These are phyloP conservation scores for Kryptolebias marmoratus DNA, from an alignment of 2,113 vertebrate genomes.

Conservation along the genomic window DNA sequence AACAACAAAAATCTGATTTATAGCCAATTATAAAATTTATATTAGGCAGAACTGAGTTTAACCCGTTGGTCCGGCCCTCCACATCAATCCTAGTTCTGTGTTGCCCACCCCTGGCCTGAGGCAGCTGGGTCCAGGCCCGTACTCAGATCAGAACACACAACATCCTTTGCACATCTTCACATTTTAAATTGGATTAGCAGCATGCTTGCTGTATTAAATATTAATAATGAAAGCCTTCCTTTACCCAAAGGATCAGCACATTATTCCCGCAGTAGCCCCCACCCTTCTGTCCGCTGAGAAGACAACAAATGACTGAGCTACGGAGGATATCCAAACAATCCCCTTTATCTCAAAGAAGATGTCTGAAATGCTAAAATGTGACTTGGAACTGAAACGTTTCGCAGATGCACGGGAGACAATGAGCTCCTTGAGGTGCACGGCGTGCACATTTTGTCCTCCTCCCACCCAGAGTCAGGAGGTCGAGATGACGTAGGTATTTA, in stretches of 20 bases:
- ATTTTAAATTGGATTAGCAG: constrained; percentile 70
- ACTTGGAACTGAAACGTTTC: background rate
- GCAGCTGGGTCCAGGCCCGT: background rate
- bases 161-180: constrained; percentile 47
- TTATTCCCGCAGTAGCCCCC: no score
- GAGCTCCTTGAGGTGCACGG: background rate
- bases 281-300: constrained; percentile 36
- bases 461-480: constrained; percentile 18
- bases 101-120: no score
- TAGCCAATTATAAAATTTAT: no score
- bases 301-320: constrained; percentile 10
- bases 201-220: constrained; percentile 60
- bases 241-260: constrained; percentile 14
- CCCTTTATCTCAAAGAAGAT: no score
- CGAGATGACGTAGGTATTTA: constrained; percentile 77
- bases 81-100: no score
- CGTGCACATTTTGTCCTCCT: constrained; percentile 4
- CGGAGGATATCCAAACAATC: no score
- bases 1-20: no score
- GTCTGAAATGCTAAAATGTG: background rate
- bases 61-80: no score
- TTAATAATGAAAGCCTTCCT: constrained; percentile 65
- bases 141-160: constrained; percentile 20
- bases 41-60: no score
- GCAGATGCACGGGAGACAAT: background rate